Base-by-base conservation (phyloP, 1,140 invertebrate species). In the Camponotus vicinus region DNA sequence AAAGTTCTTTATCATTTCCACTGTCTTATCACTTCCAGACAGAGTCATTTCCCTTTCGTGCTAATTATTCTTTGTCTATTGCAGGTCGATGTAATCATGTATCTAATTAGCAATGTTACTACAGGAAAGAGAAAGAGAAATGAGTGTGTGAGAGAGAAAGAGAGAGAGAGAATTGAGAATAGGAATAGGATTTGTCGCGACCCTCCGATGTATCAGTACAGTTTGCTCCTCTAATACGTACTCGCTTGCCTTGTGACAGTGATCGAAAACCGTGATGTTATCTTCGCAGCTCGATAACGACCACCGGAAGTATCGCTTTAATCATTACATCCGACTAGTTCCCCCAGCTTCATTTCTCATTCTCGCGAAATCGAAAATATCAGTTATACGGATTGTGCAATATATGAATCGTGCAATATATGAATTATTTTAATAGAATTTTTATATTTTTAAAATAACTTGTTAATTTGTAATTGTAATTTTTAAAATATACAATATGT, bases 231-330 rank as follows among this genome's bases (percentile, higher is more conserved):
- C 82, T 86, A 63, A 77, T 87, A 86, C 52, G 76, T 52, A 78
- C 76, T 84, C 77, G 85, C 86, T 91, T 64, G 69, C 63, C 75
- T 71, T 85, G 42, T 91, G 93, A 93, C 93, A 94, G 90, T 94
- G 93, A 94, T 94, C 89, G 93, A 94, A 89, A 93, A 86, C 86
- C 78, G 42, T 87, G 93, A 94, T 94, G 86, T 86, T 92, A 93
- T 93, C 92, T 91, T 87, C 34, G 86, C 75, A 84, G 92, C 90
- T 92, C 90, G 91, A 93, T 92, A 93, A 93, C 91, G 85, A 82
- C 80, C 80, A 92, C 89, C 93, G 93, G 93, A 94, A 92, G 92
- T 94, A 94, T 94, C 93, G 92, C 90, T 93, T 93, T 93, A 93
- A 94, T 94, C 93, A 93, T 92, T 90, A 93, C 92, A 94, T 94